Conservation (phyloP, 2,113 vertebrate genomes). For the Hemiscyllium ocellatum region DNA sequence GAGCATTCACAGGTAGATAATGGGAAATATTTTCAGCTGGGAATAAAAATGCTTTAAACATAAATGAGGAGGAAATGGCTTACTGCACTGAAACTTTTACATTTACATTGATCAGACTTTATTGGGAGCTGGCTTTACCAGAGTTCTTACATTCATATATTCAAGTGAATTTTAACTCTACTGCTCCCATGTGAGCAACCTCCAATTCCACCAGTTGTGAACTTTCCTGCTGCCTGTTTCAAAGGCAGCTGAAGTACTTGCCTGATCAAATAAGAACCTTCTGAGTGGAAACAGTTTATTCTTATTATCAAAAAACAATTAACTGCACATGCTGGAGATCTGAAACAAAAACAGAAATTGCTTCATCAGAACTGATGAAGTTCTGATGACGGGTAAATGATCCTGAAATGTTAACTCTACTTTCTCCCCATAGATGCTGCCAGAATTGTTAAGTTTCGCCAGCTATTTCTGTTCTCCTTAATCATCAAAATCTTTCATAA, state of each 20-base stretch:
- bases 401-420: too few species aligned
- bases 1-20: neutral
- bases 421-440: too few species aligned
- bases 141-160: neutral
- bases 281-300: neutral
- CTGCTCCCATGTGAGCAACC: neutral
- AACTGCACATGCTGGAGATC: too few species aligned
- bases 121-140: neutral
- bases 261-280: neutral
- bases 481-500: neutral
- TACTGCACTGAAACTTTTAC: neutral
- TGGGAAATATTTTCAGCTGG: neutral
- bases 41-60: neutral
- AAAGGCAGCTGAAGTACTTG: neutral
- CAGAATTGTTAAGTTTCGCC: too few species aligned
- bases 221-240: neutral
- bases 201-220: neutral
- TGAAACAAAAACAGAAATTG: too few species aligned
- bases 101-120: neutral
- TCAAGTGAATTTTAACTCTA: neutral
- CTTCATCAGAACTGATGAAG: too few species aligned
- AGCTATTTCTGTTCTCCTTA: neutral
- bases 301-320: too few species aligned
- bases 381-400: too few species aligned
- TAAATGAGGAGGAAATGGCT: neutral